These are phyloP conservation scores for Laspeyria flexula DNA, from an alignment of 2,888 invertebrate species.

Conservation along the genomic window DNA sequence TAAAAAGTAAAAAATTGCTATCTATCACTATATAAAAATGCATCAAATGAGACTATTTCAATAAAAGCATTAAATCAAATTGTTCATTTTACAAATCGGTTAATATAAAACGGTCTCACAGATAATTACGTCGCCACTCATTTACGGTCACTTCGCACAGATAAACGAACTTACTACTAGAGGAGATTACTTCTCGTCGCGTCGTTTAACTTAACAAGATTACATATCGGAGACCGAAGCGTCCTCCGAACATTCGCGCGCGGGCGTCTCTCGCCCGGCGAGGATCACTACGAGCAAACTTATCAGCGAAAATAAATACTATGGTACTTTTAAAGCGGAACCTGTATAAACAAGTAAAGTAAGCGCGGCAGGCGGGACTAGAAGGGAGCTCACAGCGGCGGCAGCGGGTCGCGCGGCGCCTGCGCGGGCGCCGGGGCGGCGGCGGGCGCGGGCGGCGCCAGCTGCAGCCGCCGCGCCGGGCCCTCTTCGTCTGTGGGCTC, in stretches of 20 bases:
- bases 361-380: slow-evolving; percentile 40
- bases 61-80: slow-evolving; percentile 38
- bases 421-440: slow-evolving; percentile 24
- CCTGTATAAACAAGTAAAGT: slow-evolving; percentile 59
- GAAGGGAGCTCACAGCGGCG: slow-evolving; percentile 50
- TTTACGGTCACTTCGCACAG: slow-evolving; percentile 28
- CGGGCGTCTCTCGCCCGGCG: slow-evolving; percentile 15
- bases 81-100: slow-evolving; percentile 33
- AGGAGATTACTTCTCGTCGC: slow-evolving; percentile 44
- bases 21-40: slow-evolving; percentile 42
- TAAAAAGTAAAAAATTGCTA: slow-evolving; percentile 35
- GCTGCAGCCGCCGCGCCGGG: slow-evolving; percentile 44
- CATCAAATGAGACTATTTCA: slow-evolving; percentile 38
- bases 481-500: slow-evolving; percentile 46
- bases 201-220: slow-evolving; percentile 27
- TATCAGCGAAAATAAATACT: slow-evolving; percentile 77
- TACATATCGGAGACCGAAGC: slow-evolving; percentile 40
- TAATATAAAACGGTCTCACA: slow-evolving; percentile 25
- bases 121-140: slow-evolving; percentile 13
- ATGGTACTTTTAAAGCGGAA: slow-evolving; percentile 79
- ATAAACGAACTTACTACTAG: slow-evolving; percentile 41
- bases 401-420: slow-evolving; percentile 40
- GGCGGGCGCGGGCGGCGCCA: slow-evolving; percentile 35
- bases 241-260: slow-evolving; percentile 7
- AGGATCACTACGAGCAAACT: slow-evolving; percentile 62